These are phyloP conservation scores for Nothura maculosa DNA, from an alignment of 2,797 vertebrate species.

Conservation along the genomic window DNA sequence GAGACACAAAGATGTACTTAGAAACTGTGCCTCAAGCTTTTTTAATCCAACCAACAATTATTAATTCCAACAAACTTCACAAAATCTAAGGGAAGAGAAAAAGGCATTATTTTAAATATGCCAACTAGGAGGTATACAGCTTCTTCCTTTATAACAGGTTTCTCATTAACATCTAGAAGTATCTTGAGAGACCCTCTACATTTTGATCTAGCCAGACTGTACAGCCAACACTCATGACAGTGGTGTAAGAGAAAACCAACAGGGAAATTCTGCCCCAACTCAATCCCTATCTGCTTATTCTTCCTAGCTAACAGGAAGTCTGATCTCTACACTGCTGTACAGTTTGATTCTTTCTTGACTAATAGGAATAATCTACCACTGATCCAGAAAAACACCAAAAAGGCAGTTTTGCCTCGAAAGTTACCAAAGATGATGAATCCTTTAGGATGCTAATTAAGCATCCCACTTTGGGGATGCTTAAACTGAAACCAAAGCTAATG, in stretches of 20 bases:
- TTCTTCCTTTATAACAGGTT: rapidly evolving
- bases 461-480: neutral
- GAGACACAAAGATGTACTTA: neutral
- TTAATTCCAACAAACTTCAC: neutral
- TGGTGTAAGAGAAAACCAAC: neutral
- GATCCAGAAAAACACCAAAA: neutral
- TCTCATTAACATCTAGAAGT: neutral
- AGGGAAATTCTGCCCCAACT: neutral
- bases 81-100: neutral
- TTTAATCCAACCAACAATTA: neutral
- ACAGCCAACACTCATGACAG: neutral
- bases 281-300: slow-evolving; percentile 9
- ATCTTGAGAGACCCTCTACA: too few relatives aligned
- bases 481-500: neutral
- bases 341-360: neutral
- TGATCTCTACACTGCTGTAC: neutral
- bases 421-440: neutral
- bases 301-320: neutral
- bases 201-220: neutral
- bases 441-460: neutral
- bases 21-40: neutral
- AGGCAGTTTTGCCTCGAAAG: neutral
- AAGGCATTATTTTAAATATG: neutral
- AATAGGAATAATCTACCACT: neutral
- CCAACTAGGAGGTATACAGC: neutral